Evolutionary conservation across 2,888 invertebrate genomes (phyloP), one percentile per base, ranked within the genome.

Genomic region (Dryomyza anilis): DNA sequence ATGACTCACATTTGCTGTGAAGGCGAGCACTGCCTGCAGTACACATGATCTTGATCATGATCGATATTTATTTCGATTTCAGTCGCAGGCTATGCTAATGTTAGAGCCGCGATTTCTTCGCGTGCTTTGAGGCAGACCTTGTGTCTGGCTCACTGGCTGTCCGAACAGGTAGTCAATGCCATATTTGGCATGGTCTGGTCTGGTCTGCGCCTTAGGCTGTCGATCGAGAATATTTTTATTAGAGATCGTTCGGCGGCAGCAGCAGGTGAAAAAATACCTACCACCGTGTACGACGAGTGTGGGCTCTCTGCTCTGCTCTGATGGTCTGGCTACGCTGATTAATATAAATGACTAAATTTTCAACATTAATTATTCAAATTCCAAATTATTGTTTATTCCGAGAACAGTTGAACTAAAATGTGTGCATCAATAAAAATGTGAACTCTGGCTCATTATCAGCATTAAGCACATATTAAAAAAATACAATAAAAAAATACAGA

Each of bases 281-380:
- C 52, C 30, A 23, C 57, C 27, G 16, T 19, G 45, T 16, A 21
- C 25, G 58, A 58, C 58, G 29, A 27, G 58, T 58, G 48, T 46
- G 59, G 59, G 16, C 59, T 29, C 4, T 16, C 4, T 7, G 33
- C 36, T 43, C 16, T 36, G 16, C n/a, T n/a, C n/a, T n/a, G n/a
- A n/a, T n/a, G n/a, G n/a, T n/a, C n/a, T n/a, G n/a, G n/a, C n/a
- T n/a, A n/a, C n/a, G 7, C 27, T 57, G 57, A 57, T 57, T 57
- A 27, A 27, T 43, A 57, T 57, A 43, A 57, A 57, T 57, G 57
- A 57, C 57, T 57, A 39, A 57, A 57, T 57, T 57, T 33, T 33
- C 33, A 6, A 33, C 12, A 12, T 8, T 33, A 33, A 33, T 33
- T 33, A 33, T 33, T 33, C 33, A 8, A 12, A 33, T 33, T 8